Evolutionary conservation across 2,113 vertebrate species (phyloP), one percentile per base, ranked within the genome.

Genomic region (Litocranius walleri): DNA sequence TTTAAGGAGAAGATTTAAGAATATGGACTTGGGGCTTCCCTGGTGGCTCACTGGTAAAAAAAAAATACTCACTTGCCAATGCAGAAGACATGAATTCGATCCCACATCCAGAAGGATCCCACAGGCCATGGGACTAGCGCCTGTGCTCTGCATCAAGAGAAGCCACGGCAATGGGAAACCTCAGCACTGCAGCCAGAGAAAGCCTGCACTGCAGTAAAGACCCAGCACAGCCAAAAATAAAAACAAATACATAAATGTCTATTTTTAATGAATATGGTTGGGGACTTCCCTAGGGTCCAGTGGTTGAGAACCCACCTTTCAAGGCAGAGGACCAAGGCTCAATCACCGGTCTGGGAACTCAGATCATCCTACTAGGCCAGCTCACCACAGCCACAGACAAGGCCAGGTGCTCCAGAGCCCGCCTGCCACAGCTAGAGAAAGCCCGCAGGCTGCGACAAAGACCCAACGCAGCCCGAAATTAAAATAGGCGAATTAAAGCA

Each of bases 221-320:
- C 67, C 36, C 36, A 12, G 67, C 19, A 40, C 67, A 74, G 67
- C 3, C 67, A 23, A 40, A 71, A 12, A 1, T 25, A 40, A 40
- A 13, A 23, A 13, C 6, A 23, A 23, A 23, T 3, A 23, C 5
- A 30, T 0, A 15, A 3, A 2, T 3, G 48, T 50, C 7, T 30
- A 3, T 36, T n/a, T 36, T 71, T 12, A 40, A 25, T 74, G 19
- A 74, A 74, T 13, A 36, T 74, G 67, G 10, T 40, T 1, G 10
- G 36, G 67, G n/a, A 13, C 36, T 40, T 74, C 19, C 67, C 36
- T 13, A 74, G n/a, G 6, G 19, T 71, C 67, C n/a, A 23, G 67
- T 71, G 67, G 67, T 71, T 23, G 23, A 71, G 19, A 71, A 6
- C 5, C 67, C 67, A 23, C n/a, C n/a, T 40, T 71, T 71, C n/a